These are phyloP conservation scores for Pogonocichla stellata DNA, from an alignment of 2,113 vertebrate species.

Conservation along the genomic window DNA sequence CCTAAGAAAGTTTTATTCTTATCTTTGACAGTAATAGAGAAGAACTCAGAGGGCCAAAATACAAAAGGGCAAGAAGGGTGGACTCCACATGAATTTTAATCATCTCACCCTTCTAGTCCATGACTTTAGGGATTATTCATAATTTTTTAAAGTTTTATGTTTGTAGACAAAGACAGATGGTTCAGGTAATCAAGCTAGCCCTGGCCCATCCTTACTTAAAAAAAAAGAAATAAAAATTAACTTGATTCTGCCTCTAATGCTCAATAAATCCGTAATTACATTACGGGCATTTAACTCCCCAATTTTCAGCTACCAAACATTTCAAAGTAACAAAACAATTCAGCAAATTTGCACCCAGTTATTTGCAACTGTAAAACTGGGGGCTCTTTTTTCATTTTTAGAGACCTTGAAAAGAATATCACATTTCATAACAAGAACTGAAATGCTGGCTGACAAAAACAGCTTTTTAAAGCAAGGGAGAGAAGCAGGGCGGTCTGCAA, in stretches of 20 bases:
- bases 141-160: not conserved
- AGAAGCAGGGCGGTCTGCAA: not conserved
- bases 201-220: not conserved
- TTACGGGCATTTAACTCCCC: not conserved
- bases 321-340: not conserved
- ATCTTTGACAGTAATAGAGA: not conserved
- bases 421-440: fast-evolving
- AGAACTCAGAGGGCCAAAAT: not conserved
- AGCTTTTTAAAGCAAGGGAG: not conserved
- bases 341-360: not conserved
- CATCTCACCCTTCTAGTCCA: not conserved
- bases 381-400: not conserved
- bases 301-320: not conserved
- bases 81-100: not conserved
- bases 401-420: not conserved
- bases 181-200: not conserved
- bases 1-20: not conserved
- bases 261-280: not conserved
- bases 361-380: not conserved
- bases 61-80: not conserved
- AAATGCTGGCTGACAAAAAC: not conserved
- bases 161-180: not conserved
- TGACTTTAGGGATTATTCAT: not conserved
- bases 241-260: not conserved
- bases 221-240: not conserved